Evolutionary conservation across 2,888 invertebrate genomes (phyloP).

Genomic region (Biston stratarius): DNA sequence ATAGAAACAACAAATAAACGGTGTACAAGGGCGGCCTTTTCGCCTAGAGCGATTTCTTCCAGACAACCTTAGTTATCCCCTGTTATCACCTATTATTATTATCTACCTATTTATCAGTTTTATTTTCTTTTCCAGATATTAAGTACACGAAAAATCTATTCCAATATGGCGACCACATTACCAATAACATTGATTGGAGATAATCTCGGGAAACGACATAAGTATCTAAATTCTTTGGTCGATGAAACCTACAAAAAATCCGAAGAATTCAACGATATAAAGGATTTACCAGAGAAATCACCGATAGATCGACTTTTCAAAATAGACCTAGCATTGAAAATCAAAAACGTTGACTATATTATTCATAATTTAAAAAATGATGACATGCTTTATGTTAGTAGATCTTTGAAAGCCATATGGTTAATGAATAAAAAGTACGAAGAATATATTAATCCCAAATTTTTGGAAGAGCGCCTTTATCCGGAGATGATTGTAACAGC

Average conservation of each 20-base stretch:
- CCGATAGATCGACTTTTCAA: slow-evolving; percentile 67
- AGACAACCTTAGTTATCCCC: too few species aligned
- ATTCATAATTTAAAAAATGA: slow-evolving; percentile 62
- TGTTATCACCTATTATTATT: too few species aligned
- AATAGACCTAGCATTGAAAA: slow-evolving; percentile 67
- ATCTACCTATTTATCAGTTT: too few species aligned
- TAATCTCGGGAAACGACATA: slow-evolving; percentile 62
- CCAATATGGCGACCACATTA: slow-evolving; percentile 50
- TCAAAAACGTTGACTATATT: slow-evolving; percentile 62
- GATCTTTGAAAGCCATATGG: slow-evolving; percentile 68
- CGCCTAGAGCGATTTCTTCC: too few species aligned
- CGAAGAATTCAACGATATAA: slow-evolving; percentile 25
- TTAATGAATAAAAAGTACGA: slow-evolving; percentile 55
- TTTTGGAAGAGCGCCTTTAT: slow-evolving; percentile 64
- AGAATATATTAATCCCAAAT: slow-evolving; percentile 62
- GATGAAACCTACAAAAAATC: slow-evolving; percentile 38
- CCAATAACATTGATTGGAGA: slow-evolving; percentile 59
- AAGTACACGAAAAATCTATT: too few species aligned
- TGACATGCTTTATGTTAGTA: slow-evolving; percentile 70
- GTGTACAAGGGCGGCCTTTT: too few species aligned
- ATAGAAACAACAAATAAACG: too few species aligned
- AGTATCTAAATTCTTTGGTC: slow-evolving; percentile 58
- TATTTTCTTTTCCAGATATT: too few species aligned
- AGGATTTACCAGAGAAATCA: slow-evolving; percentile 51
- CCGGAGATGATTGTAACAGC: slow-evolving; percentile 68